Evolutionary conservation across 2,888 invertebrate genomes (phyloP).

Genomic region (Agrotis exclamationis): DNA sequence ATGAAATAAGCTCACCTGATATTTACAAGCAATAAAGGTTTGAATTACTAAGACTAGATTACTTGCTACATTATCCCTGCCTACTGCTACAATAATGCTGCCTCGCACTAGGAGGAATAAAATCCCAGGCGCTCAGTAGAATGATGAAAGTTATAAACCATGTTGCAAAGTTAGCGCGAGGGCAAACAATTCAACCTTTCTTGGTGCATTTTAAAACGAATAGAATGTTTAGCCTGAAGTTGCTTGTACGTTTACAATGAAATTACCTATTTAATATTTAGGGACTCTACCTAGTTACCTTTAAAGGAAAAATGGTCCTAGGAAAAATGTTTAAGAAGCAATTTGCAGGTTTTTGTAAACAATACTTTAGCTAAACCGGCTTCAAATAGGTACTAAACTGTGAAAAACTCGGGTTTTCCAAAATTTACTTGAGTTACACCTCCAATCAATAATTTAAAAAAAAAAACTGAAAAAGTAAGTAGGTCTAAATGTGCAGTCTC

Average conservation of each 20-base stretch:
- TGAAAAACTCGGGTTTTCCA: no score
- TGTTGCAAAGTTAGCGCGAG: conserved; percentile 35
- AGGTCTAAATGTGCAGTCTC: conserved; percentile 2
- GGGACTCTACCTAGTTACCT: neutral
- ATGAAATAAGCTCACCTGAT: conserved; percentile 71
- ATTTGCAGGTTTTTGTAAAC: neutral
- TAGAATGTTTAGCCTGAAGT: neutral
- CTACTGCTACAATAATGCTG: conserved; percentile 22
- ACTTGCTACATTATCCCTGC: conserved; percentile 23
- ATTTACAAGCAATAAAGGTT: conserved; percentile 66
- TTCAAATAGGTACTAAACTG: no score
- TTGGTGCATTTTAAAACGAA: conserved; percentile 2
- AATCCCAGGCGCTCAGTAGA: conserved; percentile 37
- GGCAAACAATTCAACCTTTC: conserved; percentile 20
- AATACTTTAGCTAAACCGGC: neutral
- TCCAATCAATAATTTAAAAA: neutral
- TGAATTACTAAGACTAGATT: conserved; percentile 40
- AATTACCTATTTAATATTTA: neutral
- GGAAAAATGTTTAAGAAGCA: neutral
- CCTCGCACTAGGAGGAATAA: conserved; percentile 29
- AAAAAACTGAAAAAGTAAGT: neutral
- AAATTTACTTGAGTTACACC: no score
- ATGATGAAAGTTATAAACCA: conserved; percentile 44
- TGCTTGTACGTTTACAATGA: neutral
- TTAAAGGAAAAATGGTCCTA: neutral